Evolutionary conservation across 2,888 invertebrate genomes (phyloP), one percentile per base, ranked within the genome.

Genomic region (Lydus trimaculatus): DNA sequence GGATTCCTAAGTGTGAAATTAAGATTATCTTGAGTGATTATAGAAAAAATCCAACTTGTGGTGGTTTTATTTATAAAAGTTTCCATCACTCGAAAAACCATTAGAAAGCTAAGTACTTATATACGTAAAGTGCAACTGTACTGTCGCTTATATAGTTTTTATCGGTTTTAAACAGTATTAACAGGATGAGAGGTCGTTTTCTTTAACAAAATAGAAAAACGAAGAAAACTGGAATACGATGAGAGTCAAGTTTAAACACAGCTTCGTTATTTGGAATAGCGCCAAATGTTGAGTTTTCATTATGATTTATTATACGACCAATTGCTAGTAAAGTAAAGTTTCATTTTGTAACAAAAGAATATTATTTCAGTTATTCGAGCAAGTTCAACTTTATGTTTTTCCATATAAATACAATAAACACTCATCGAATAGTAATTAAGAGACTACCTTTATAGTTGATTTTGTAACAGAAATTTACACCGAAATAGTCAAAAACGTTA

Each of bases 221-320:
- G 62, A 71, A 36, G 60, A 25, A 58, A 63, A 67, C 23, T 56
- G 63, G n/a, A 66, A 70, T 70, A 67, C 64, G 69, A 71, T 73
- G 25, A 25, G 25, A 56, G 56, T 56, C 56, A 56, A 56, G 56
- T 56, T 56, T 25, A 25, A 56, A 56, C 13, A 20, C 25, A 9
- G 25, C 25, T 25, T 48, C 56, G 25, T 25, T 25, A 23, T 56
- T 56, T 56, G 56, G 25, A 56, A 13, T 8, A 13, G 56, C 6
- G 25, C 56, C 56, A 56, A 25, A 56, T 56, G 56, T 56, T 25
- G 13, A 25, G 15, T 25, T 56, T 25, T 56, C 56, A 56, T 56
- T 25, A 56, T 56, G 56, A 56, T 56, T 56, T 56, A 56, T 56
- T 56, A 20, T 20, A 25, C 3, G 56, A 56, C 56, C 56, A 25